phyloP scores from a whole-genome alignment of 2,797 vertebrate genomes.

The Ctenopoma multispine region DNA sequence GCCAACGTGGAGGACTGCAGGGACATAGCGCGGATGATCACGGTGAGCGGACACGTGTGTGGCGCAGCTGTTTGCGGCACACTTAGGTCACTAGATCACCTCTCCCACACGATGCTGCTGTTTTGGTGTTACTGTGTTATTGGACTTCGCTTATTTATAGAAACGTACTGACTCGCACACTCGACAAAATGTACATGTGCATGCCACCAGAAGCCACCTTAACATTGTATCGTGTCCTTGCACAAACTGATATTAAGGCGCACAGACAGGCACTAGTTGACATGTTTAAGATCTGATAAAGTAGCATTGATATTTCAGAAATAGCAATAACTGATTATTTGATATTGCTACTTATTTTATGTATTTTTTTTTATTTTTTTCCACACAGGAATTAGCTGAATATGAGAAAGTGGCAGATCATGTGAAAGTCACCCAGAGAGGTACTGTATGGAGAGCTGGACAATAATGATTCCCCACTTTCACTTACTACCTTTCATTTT shows the following conservation, averaged over 20 bases:
- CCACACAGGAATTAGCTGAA: conserved; percentile 77
- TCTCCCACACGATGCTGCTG: background rate
- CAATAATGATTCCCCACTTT: too few relatives aligned
- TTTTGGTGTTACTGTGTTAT: background rate
- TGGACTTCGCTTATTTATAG: background rate
- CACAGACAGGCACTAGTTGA: background rate
- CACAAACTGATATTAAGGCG: background rate
- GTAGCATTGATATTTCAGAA: background rate
- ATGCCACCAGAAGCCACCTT: too few relatives aligned
- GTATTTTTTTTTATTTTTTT: background rate
- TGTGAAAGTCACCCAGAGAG: conserved; percentile 81
- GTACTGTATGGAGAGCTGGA: conserved; percentile 46
- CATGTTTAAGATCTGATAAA: too few relatives aligned
- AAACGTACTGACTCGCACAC: background rate
- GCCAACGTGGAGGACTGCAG: conserved; percentile 83
- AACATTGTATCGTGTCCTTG: too few relatives aligned
- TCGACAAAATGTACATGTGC: background rate
- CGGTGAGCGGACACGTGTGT: conserved; percentile 67
- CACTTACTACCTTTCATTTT: too few relatives aligned
- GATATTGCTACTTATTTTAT: too few relatives aligned
- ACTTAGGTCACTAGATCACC: conserved; percentile 24
- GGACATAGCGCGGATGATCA: conserved; percentile 82
- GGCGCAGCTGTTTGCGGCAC: background rate
- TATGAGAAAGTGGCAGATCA: conserved; percentile 75
- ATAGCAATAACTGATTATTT: background rate